These are phyloP conservation scores for Noctua janthe DNA, from an alignment of 2,888 invertebrate species.

Conservation along the genomic window DNA sequence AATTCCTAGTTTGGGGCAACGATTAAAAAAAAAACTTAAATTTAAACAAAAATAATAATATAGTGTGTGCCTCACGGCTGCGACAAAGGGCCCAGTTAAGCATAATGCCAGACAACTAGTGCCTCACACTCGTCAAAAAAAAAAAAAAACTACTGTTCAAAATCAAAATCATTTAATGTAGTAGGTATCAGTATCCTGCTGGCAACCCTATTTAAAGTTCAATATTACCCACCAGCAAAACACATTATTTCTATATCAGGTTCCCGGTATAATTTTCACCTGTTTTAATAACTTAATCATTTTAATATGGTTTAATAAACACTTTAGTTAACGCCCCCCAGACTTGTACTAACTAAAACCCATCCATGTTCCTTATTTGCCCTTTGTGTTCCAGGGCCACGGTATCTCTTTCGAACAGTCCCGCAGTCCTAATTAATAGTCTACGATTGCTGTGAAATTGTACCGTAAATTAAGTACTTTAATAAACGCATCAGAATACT, in stretches of 20 bases:
- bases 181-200: constrained; percentile 1
- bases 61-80: background rate
- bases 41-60: background rate
- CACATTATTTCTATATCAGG: constrained; percentile 43
- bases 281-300: constrained; percentile 63
- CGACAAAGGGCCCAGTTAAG: background rate
- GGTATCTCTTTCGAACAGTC: too few species aligned
- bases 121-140: background rate
- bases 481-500: constrained; percentile 27
- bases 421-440: constrained; percentile 16
- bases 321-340: constrained; percentile 23
- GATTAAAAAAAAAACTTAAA: background rate
- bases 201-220: constrained; percentile 53
- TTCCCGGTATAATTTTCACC: constrained; percentile 35
- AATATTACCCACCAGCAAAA: constrained; percentile 27
- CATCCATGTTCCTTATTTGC: too few species aligned
- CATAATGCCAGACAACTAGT: background rate
- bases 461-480: constrained; percentile 48
- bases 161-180: background rate
- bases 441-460: constrained; percentile 30
- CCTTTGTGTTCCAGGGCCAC: too few species aligned
- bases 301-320: constrained; percentile 45
- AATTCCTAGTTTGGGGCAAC: too few species aligned
- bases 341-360: too few species aligned
- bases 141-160: background rate